These are phyloP conservation scores for Melieria omissa DNA, from an alignment of 2,888 invertebrate genomes.

Conservation along the genomic window DNA sequence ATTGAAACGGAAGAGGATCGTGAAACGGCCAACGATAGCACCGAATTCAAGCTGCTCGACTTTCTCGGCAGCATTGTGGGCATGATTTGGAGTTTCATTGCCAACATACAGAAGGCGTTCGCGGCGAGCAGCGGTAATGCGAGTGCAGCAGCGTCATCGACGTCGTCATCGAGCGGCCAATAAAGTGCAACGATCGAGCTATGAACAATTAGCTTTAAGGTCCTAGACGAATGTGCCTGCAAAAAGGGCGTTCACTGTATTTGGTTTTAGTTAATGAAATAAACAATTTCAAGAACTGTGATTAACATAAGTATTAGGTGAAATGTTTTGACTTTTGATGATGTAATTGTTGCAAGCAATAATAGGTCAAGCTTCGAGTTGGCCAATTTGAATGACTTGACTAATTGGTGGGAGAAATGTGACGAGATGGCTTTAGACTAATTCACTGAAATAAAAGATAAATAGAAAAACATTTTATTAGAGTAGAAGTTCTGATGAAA, in stretches of 20 bases:
- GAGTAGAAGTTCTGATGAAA: no score
- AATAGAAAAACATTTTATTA: no score
- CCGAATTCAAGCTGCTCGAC: slow-evolving; percentile 58
- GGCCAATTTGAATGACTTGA: no score
- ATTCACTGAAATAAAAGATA: no score
- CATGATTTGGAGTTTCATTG: slow-evolving; percentile 56
- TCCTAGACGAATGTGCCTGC: neutral
- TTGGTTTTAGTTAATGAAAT: neutral
- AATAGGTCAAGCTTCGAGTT: no score
- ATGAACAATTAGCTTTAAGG: neutral
- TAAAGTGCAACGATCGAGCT: neutral
- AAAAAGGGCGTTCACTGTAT: neutral
- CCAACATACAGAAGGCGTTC: slow-evolving; percentile 59
- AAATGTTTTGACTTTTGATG: neutral
- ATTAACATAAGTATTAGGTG: slow-evolving; percentile 1
- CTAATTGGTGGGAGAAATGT: no score
- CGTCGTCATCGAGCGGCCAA: slow-evolving; percentile 10
- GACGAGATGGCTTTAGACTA: no score
- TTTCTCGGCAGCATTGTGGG: slow-evolving; percentile 58
- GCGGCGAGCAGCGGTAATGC: slow-evolving; percentile 60
- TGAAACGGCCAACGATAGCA: slow-evolving; percentile 59
- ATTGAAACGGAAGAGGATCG: slow-evolving; percentile 63
- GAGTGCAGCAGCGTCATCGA: slow-evolving; percentile 52
- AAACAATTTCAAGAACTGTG: slow-evolving; percentile 1
- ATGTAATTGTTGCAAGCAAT: no score